Base-by-base conservation (phyloP, 2,113 vertebrate species). In the Paramisgurnus dabryanus region DNA sequence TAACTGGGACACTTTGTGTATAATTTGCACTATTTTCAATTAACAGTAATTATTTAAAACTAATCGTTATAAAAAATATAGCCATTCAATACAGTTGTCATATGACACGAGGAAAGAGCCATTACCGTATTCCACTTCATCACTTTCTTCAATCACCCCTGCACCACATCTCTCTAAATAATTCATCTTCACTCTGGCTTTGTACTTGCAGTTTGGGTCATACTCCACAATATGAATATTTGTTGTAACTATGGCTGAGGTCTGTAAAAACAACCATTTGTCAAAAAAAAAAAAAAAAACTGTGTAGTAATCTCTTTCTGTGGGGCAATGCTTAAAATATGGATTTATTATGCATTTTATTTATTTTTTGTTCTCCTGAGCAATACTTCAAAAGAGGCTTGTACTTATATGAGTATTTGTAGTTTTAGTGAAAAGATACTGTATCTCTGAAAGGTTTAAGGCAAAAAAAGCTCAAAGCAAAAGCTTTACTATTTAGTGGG, bases 91-190 rank as follows among this genome's bases (percentile, higher is more conserved):
- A 34, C 27, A 34, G 13, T 55, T 15, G 12, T 13, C 15, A 55
- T 5, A 6, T 55, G 4, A 55, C 4, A n/a, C 7, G 13, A 18
- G 55, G 55, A 58, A 58, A 6, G 0, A n/a, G 55, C 7, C 55
- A 18, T 4, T 88, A 92, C 92, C 90, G 0, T 87, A 82, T 45
- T 1, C 0, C 8, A 7, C 7, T 0, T 45, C 10, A 0, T 68
- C n/a, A 17, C 81, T 78, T 22, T 11, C 27, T 15, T 82, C 39
- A 60, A 88, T 89, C 0, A 0, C 0, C 0, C 87, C 0, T 0
- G 0, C 0, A 0, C 0, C 1, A 60, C 86, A 87, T 0, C 0
- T 0, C 0, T 0, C 0, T 0, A 0, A 10, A 67, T 0, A 22
- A 22, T 0, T 4, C n/a, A 81, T 39, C 18, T 27, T 63, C 64